Evolutionary conservation across 2,888 invertebrate genomes (phyloP).

Genomic region (Hypercompe scribonia): DNA sequence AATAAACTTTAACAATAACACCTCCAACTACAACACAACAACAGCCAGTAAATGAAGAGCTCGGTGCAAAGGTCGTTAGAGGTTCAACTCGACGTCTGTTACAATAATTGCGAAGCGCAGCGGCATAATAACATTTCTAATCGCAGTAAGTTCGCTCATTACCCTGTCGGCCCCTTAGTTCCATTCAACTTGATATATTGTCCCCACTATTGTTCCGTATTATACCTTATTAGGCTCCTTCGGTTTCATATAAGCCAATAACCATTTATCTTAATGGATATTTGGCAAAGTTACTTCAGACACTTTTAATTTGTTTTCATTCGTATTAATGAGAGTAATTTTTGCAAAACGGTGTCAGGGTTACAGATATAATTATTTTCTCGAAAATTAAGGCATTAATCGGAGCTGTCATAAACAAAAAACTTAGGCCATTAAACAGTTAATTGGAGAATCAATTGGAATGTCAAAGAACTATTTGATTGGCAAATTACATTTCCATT

Average conservation of each 20-base stretch:
- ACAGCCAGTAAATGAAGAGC: not conserved
- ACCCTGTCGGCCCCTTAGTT: constrained; percentile 41
- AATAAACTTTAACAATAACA: not conserved
- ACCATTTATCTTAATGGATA: constrained; percentile 27
- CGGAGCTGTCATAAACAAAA: not conserved
- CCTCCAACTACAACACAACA: not conserved
- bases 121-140: constrained; percentile 50
- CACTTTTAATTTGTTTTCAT: not conserved
- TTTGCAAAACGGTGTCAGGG: not conserved
- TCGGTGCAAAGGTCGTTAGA: constrained; percentile 25
- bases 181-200: constrained; percentile 36
- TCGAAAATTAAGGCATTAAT: not conserved
- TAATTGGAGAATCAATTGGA: not conserved
- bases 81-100: constrained; percentile 33
- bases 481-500: not conserved
- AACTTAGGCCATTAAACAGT: not conserved
- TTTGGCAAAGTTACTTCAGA: not conserved
- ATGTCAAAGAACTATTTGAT: not conserved
- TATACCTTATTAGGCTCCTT: constrained; percentile 31
- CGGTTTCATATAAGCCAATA: constrained; percentile 23
- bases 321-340: not conserved
- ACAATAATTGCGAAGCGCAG: constrained; percentile 46
- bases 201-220: constrained; percentile 37
- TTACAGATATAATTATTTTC: not conserved
- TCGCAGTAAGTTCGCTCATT: constrained; percentile 54